Evolutionary conservation across 1,140 invertebrate genomes (phyloP), one percentile per base, ranked within the genome.

Genomic region (Drosophila pandora): DNA sequence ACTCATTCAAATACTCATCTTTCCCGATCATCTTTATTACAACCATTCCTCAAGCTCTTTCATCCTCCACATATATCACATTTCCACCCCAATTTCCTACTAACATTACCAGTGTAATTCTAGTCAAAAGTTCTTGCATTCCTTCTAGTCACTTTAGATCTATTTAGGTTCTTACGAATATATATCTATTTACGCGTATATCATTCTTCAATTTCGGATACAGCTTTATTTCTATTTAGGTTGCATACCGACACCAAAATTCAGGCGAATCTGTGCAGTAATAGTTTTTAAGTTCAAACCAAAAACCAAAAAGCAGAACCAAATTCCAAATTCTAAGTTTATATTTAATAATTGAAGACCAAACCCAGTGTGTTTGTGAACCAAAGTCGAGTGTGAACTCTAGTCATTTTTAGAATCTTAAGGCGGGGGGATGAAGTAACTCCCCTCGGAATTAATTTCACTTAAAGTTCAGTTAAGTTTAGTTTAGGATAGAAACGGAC

Each of bases 241-340:
- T 76, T 55, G 28, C 49, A 57, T 71, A 80, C 77, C 49, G 45
- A 76, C 71, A 70, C 56, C 52, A 68, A 89, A 87, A 81, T 90
- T 90, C 90, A 91, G 90, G 90, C 90, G 62, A 91, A 91, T 85
- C 79, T 80, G 90, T 91, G 90, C 90, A 91, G 90, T 91, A 91
- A 77, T 91, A 90, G 64, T 56, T 73, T 22, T 77, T 88, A 89
- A 88, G 85, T 69, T 65, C 17, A 39, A 67, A 45, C 9, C 58
- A 57, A 68, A 68, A 37, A 68, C 43, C 55, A 70, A 65, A 59
- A 65, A 48, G 22, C 52, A 70, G 61, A 68, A 68, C 41, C 76
- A 69, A 78, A 67, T 57, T 37, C 43, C 22, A 69, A 50, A 67
- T 52, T 37, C 13, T 82, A 68, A 65, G 34, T 63, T 67, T 84